Base-by-base conservation (phyloP, 1,140 invertebrate genomes). In the Scaptomyza pallida region DNA sequence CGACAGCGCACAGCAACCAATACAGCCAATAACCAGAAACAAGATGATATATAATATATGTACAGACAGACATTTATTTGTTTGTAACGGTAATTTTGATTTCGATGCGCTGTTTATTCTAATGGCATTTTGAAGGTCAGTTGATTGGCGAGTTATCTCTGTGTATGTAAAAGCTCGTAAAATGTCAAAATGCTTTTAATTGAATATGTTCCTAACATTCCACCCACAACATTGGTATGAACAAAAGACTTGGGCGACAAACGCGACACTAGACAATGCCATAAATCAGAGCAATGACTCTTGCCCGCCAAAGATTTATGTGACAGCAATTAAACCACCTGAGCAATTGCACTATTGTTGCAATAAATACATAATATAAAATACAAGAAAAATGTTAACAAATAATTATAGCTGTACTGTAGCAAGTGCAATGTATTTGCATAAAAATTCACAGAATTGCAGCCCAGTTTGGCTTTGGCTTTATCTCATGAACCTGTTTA, bases 111-210 rank as follows among this genome's bases (percentile, higher is more conserved):
- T 61, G 64, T 37, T 63, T 48, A 63, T 75, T 83, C 71, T 65
- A 78, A 74, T 78, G 70, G 60, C 69, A 48, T 77, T 86, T 23
- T 71, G 77, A 85, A 85, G 81, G 81, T 85, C 81, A 81, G 48
- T 2, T n/a, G 33, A 37, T 37, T 12, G 4, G 3, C 5, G 12
- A n/a, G 61, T 43, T 30, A 15, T 59, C 8, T 50, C 13, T 15
- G 10, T 48, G 15, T 5, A n/a, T n/a, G 37, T 47, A 56, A 30
- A 64, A 48, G 8, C 19, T 17, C 56, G 23, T 54, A 41, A 85
- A 76, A 85, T 80, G 68, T 81, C 76, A 79, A 67, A 68, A 47
- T 45, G 67, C 71, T 68, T 62, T 51, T 44, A 60, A 16, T 41
- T 41, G 13, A 50, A 13, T n/a, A n/a, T 12, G 37, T 13, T 41